These are phyloP conservation scores for Molothrus aeneus DNA, from an alignment of 2,797 vertebrate species.

Conservation along the genomic window DNA sequence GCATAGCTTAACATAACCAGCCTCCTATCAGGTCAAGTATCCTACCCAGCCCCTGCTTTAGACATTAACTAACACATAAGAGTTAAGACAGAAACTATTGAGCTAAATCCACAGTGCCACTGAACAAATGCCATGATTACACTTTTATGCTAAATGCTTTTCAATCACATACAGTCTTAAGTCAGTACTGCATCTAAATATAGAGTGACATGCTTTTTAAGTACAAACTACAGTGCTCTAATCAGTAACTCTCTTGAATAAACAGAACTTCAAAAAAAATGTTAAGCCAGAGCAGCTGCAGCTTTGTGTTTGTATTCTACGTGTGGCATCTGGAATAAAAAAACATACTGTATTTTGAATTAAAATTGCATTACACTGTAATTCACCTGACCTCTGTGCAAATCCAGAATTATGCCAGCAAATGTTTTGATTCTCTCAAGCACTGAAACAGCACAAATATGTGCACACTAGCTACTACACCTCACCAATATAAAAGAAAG, in stretches of 20 bases:
- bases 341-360: neutral
- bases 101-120: neutral
- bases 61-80: neutral
- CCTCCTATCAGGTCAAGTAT: neutral
- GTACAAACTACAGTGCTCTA: neutral
- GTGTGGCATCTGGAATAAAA: neutral
- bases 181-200: neutral
- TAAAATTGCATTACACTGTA: neutral
- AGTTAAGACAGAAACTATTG: neutral
- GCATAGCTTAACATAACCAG: neutral
- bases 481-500: neutral
- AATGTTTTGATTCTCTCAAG: neutral
- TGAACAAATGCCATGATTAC: neutral
- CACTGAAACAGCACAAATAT: neutral
- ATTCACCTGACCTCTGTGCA: neutral
- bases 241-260: neutral
- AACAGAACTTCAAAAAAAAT: neutral
- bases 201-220: neutral
- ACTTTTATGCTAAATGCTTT: neutral
- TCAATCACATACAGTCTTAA: neutral
- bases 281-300: neutral
- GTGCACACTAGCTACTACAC: neutral
- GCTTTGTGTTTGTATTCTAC: neutral
- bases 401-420: neutral
- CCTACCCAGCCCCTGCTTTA: neutral